A percentile compares a stretch with the other conserved stretches of the same genome.
These are phyloP conservation scores for Puma concolor DNA, from an alignment of 2,113 vertebrate genomes.

Conservation along the genomic window DNA sequence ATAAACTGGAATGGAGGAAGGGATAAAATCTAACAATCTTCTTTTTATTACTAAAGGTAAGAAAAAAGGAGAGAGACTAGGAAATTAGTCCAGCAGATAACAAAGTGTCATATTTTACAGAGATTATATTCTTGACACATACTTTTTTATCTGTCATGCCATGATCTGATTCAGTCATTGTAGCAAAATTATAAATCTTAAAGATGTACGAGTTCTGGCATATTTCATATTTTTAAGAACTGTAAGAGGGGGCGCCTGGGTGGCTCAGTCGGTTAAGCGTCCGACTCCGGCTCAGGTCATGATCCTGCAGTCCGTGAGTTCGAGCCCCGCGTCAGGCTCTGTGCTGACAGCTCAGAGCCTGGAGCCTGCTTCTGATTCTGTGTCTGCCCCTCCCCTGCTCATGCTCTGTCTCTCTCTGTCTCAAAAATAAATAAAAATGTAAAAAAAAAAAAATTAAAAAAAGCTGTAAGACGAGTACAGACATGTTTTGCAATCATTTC, in stretches of 20 bases:
- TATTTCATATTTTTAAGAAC: background rate
- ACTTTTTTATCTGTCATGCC: background rate
- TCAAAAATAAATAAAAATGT: too few species aligned
- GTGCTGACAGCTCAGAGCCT: too few species aligned
- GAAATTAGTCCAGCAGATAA: background rate
- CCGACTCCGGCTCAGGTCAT: too few species aligned
- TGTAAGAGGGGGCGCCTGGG: background rate
- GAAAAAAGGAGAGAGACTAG: background rate
- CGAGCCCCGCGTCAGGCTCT: too few species aligned
- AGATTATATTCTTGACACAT: background rate
- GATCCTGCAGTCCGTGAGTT: too few species aligned
- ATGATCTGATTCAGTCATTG: background rate
- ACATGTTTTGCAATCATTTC: background rate
- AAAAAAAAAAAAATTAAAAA: background rate
- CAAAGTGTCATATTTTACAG: background rate
- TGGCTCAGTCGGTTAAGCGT: too few species aligned
- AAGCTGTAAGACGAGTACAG: background rate
- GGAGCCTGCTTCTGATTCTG: too few species aligned
- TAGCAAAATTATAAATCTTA: constrained; percentile 4
- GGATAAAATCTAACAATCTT: background rate
- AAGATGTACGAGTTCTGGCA: background rate
- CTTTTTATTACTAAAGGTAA: background rate
- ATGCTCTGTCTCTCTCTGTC: too few species aligned
- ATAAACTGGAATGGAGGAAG: background rate
- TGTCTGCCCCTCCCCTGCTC: too few species aligned